A percentile compares a stretch with the other conserved stretches of the same genome.
Conservation (phyloP, 2,113 vertebrate species). For the Hiodon alosoides region DNA sequence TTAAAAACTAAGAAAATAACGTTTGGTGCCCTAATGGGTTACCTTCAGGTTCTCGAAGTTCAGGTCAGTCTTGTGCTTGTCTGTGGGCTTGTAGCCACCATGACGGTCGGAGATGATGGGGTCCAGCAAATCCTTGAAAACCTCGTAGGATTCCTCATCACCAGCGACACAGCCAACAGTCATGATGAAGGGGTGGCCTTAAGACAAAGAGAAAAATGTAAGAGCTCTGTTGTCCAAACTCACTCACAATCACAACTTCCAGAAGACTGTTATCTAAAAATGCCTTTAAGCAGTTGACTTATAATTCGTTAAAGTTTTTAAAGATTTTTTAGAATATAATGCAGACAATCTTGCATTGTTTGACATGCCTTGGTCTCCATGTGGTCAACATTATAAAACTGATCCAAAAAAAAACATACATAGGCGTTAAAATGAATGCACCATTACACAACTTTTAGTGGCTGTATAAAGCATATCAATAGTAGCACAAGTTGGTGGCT, state of each 20-base stretch:
- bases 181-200: conserved; percentile 95
- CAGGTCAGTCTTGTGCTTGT: conserved; percentile 90
- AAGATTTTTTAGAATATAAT: neutral
- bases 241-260: neutral
- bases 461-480: too few relatives aligned
- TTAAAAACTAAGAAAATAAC: too few relatives aligned
- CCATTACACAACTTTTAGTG: neutral
- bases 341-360: neutral
- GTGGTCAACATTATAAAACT: neutral
- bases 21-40: neutral
- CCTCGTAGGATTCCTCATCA: conserved; percentile 79
- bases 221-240: neutral
- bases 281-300: too few relatives aligned
- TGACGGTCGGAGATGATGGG: conserved; percentile 85
- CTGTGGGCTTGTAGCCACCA: conserved; percentile 81
- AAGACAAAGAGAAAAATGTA: neutral
- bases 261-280: too few relatives aligned
- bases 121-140: conserved; percentile 84
- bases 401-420: neutral
- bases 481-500: neutral
- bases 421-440: neutral
- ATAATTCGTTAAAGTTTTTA: neutral
- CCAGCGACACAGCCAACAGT: conserved; percentile 89
- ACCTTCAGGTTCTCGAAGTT: conserved; percentile 94
- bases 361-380: neutral